A percentile compares a stretch with the other conserved stretches of the same genome.
Evolutionary conservation across 2,888 invertebrate species (phyloP).

Genomic region (Corythucha ciliata): DNA sequence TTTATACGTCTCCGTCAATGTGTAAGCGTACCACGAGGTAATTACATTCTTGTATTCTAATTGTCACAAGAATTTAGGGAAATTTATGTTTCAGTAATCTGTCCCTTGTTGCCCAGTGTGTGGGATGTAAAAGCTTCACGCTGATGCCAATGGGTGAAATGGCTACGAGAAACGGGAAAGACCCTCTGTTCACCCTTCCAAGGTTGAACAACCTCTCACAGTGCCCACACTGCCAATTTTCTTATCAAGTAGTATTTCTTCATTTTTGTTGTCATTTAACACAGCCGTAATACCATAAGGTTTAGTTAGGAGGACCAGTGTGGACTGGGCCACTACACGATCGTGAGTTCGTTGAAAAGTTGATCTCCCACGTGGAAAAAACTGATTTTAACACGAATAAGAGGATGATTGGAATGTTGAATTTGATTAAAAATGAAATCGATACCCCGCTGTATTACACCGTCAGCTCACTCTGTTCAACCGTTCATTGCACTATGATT

Average conservation of each 20-base stretch:
- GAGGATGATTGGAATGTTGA: conserved; percentile 67
- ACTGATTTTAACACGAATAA: conserved; percentile 55
- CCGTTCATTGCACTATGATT: conserved; percentile 60
- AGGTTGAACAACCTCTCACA: conserved; percentile 54
- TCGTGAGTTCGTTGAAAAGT: conserved; percentile 58
- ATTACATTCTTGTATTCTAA: conserved; percentile 21
- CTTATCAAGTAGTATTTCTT: conserved; percentile 55
- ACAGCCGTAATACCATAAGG: too few relatives aligned
- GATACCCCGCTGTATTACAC: conserved; percentile 83
- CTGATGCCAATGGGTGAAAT: conserved; percentile 40
- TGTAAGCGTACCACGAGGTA: conserved; percentile 81
- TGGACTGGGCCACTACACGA: conserved; percentile 86
- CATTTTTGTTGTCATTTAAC: not conserved
- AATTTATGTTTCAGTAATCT: conserved; percentile 56
- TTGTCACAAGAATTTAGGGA: conserved; percentile 1
- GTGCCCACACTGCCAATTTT: conserved; percentile 68
- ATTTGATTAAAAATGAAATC: conserved; percentile 74
- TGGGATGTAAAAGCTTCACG: conserved; percentile 65
- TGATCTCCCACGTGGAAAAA: conserved; percentile 45
- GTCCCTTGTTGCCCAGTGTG: conserved; percentile 80
- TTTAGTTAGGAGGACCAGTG: conserved; percentile 88
- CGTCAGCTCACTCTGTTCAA: conserved; percentile 64
- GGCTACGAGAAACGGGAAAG: conserved; percentile 22
- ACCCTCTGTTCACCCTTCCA: conserved; percentile 56
- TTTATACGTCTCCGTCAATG: conserved; percentile 66